Evolutionary conservation across 2,113 vertebrate genomes (phyloP).

Genomic region (Phalacrocorax pelagicus): DNA sequence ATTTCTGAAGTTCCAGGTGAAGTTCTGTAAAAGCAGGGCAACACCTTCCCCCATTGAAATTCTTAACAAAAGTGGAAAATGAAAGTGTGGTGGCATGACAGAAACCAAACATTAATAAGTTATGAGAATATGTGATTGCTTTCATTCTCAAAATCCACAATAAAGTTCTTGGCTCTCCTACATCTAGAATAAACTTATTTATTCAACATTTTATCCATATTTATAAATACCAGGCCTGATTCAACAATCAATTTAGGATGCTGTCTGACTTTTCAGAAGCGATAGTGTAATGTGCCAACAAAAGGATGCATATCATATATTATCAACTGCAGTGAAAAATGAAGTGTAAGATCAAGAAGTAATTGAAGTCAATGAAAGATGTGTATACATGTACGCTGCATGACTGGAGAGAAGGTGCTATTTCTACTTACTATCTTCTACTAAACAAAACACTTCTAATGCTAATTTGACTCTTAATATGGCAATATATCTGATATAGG

Average conservation of each 20-base stretch:
- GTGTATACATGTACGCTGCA: not conserved
- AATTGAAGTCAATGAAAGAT: not conserved
- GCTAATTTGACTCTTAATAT: not conserved
- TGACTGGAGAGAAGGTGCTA: not conserved
- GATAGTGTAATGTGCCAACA: not conserved
- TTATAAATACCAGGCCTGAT: not conserved
- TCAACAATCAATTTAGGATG: not conserved
- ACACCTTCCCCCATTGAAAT: not conserved
- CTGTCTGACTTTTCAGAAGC: not conserved
- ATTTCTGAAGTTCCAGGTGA: not conserved
- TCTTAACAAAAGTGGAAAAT: not conserved
- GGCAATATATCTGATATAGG: not conserved
- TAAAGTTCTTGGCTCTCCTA: not conserved
- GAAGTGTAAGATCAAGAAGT: not conserved
- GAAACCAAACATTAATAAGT: not conserved
- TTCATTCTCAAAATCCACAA: not conserved
- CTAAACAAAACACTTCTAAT: not conserved
- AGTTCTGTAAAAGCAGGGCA: not conserved
- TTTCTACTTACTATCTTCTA: not conserved
- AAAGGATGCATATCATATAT: accelerated
- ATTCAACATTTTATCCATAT: not conserved
- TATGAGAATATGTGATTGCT: not conserved
- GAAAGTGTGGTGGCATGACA: not conserved
- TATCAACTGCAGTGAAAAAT: not conserved
- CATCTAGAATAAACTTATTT: not conserved